phyloP scores from a whole-genome alignment of 2,888 invertebrate species.

The Quadroppia sp. region DNA sequence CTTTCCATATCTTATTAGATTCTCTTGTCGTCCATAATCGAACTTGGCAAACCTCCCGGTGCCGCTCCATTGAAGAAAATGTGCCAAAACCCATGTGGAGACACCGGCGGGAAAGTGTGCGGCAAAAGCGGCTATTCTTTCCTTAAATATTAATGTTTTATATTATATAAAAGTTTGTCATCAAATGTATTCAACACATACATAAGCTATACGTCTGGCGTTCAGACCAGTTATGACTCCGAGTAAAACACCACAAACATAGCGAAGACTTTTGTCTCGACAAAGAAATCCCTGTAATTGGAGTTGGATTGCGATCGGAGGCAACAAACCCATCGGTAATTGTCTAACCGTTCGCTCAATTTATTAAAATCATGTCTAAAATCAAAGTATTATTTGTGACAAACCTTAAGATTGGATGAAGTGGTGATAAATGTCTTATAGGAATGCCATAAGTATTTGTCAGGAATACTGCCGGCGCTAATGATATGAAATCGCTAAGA shows the following conservation, averaged over 20 bases:
- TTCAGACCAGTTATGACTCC: neutral
- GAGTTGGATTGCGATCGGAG: neutral
- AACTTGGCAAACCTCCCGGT: slow-evolving; percentile 30
- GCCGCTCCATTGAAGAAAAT: slow-evolving; percentile 23
- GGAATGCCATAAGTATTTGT: neutral
- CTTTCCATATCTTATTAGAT: slow-evolving; percentile 12
- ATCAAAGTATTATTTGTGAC: neutral
- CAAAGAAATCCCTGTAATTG: neutral
- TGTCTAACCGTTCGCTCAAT: neutral
- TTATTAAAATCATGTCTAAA: neutral
- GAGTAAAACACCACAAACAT: slow-evolving; percentile 13
- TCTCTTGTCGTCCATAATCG: slow-evolving; percentile 18
- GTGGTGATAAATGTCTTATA: neutral
- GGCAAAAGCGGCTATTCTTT: neutral
- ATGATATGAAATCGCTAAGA: neutral
- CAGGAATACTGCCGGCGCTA: slow-evolving; percentile 28
- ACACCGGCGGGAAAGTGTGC: slow-evolving; percentile 19
- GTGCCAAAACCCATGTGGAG: slow-evolving; percentile 33
- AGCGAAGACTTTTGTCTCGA: slow-evolving; percentile 2
- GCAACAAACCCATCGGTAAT: neutral
- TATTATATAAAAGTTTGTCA: no score
- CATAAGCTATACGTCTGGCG: neutral
- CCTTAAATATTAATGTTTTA: neutral
- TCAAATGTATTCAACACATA: neutral
- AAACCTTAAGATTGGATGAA: neutral